These are phyloP conservation scores for Caenorhabditis remanei DNA, from an alignment of 1,140 invertebrate species.

Conservation along the genomic window DNA sequence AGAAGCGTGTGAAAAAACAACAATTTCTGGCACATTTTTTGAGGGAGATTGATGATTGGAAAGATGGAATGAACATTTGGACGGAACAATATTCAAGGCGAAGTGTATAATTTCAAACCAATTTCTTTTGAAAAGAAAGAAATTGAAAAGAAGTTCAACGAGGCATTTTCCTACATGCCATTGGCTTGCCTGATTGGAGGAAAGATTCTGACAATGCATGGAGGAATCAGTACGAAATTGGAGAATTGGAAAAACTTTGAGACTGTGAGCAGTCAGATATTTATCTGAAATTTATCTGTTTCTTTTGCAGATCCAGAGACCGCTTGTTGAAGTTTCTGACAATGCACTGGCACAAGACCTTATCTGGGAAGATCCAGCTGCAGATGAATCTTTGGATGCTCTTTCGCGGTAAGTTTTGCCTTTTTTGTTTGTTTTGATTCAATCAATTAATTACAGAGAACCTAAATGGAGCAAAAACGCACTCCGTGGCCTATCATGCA, in stretches of 20 bases:
- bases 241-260: conserved; percentile 39
- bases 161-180: conserved; percentile 77
- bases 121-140: too few relatives aligned
- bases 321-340: not conserved
- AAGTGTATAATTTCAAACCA: too few relatives aligned
- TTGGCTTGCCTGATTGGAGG: conserved; percentile 88
- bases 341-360: conserved; percentile 34
- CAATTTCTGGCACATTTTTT: too few relatives aligned
- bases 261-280: too few relatives aligned
- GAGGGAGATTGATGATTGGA: too few relatives aligned
- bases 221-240: conserved; percentile 62
- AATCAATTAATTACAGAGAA: not conserved
- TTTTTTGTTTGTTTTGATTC: not conserved
- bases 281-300: not conserved
- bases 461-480: not conserved
- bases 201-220: conserved; percentile 81
- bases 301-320: not conserved
- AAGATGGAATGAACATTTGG: too few relatives aligned
- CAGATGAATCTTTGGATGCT: not conserved
- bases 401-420: not conserved
- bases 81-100: too few relatives aligned
- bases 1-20: too few relatives aligned
- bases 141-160: conserved; percentile 80
- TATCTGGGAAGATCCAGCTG: conserved; percentile 54
- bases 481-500: conserved; percentile 46